Base-by-base conservation (phyloP, 2,888 invertebrate species). In the Epistrophe grossulariae region DNA sequence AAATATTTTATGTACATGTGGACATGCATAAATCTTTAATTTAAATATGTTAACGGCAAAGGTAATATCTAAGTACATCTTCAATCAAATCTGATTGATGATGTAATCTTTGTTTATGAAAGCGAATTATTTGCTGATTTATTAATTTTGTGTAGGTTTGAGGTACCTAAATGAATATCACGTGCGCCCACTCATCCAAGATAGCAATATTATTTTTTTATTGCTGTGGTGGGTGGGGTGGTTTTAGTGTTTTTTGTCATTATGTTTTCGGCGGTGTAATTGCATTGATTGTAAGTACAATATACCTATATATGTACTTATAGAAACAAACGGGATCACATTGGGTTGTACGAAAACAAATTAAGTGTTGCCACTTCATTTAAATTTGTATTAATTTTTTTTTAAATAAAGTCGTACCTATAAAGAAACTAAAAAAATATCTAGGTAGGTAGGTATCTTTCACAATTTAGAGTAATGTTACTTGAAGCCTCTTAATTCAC, bases 321-420 rank as follows among this genome's bases (percentile, higher is more conserved):
- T 15, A 6, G 4, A 71, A 43, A 59, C 11, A 48, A 81, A 77
- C 71, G 76, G 81, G 24, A 57, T 76, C n/a, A n/a, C 43, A 59
- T 68, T 62, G 11, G 40, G 19, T 11, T 40, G 4, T 40, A 19
- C 7, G 4, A 43, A 7, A 31, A 31, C 31, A 31, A 31, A 9
- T 28, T 9, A 7, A 81, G 81, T 77, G 81, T 19, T 81, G 81
- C 76, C 81, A 81, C 70, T 81, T 64, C 64, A 60, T 52, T 31
- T 9, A 17, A 45, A 48, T 40, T 24, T 60, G 9, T 11, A 45
- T 45, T 45, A 3, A n/a, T 6, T 43, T 15, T 45, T 45, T 13
- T 38, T 5, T 6, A 35, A 6, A 35, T 5, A 9, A 0, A 35
- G 35, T 0, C 7, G 7, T 31, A 31, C 0, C 5, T 6, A 31